Evolutionary conservation across 2,113 vertebrate genomes (phyloP).

Genomic region (Psittacus erithacus): DNA sequence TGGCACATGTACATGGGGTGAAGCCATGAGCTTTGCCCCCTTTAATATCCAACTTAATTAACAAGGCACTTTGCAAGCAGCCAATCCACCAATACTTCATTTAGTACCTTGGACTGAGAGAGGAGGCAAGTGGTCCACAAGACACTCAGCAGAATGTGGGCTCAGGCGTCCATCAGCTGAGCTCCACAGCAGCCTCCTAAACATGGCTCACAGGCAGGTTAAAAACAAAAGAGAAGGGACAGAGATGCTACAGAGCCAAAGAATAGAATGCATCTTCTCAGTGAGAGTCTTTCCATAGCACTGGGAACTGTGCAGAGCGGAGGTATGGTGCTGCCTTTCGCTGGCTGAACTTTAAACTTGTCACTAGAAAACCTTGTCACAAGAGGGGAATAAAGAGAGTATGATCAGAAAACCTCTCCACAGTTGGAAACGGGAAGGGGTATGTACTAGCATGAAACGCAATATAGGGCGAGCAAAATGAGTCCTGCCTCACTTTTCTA

Average conservation of each 20-base stretch:
- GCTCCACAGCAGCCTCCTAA: not conserved
- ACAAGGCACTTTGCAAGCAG: not conserved
- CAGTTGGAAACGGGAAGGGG: conserved; percentile 20
- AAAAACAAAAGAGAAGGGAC: not conserved
- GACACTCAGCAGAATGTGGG: not conserved
- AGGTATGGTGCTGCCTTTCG: not conserved
- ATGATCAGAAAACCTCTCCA: not conserved
- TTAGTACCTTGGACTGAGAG: not conserved
- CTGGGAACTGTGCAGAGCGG: not conserved
- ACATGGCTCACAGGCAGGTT: not conserved
- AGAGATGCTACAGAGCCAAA: not conserved
- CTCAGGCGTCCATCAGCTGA: not conserved
- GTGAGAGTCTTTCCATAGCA: not conserved
- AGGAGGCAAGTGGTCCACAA: not conserved
- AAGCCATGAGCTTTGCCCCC: not conserved
- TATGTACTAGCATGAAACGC: not conserved
- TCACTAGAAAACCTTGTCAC: not conserved
- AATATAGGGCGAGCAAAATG: not conserved
- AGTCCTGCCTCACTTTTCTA: not conserved
- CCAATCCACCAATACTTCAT: not conserved
- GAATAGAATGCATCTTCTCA: not conserved
- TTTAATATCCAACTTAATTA: not conserved
- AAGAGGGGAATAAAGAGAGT: not conserved
- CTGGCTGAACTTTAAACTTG: not conserved
- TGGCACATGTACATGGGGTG: not conserved